Conservation (phyloP, 2,797 vertebrate species). For the Sebastes melanostomus region DNA sequence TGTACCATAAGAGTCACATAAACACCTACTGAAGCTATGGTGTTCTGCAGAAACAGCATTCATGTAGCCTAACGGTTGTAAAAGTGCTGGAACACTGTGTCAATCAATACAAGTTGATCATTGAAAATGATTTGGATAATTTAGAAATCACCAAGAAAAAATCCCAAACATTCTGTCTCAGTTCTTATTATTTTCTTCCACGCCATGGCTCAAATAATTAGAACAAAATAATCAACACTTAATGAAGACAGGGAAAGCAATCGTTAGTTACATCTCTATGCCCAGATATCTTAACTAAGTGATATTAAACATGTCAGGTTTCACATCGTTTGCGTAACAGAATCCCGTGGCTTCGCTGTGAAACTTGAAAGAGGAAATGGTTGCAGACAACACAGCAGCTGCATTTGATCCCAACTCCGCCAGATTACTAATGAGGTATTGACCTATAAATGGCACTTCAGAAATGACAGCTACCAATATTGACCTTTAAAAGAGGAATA, state of each 20-base stretch:
- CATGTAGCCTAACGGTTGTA: not conserved
- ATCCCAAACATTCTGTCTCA: not conserved
- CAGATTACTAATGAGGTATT: constrained; percentile 75
- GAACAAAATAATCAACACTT: not conserved
- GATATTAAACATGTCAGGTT: not conserved
- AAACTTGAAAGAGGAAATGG: constrained; percentile 27
- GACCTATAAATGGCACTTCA: constrained; percentile 77
- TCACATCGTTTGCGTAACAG: not conserved
- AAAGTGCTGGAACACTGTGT: not conserved
- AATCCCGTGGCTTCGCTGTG: constrained; percentile 2
- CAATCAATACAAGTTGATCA: not conserved
- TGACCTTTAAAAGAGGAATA: constrained; percentile 74
- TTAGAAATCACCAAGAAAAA: not conserved
- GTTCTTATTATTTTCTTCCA: not conserved
- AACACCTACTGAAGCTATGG: not conserved
- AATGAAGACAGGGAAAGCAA: not conserved
- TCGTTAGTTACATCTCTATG: not conserved
- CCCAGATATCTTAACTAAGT: not conserved
- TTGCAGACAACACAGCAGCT: constrained; percentile 31
- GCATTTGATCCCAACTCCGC: constrained; percentile 55
- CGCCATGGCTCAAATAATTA: not conserved
- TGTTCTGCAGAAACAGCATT: not conserved
- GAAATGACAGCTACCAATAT: constrained; percentile 73
- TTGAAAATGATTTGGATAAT: not conserved
- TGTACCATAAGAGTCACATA: not conserved